Conservation (phyloP, 2,888 invertebrate genomes). For the Ectemnius lituratus region DNA sequence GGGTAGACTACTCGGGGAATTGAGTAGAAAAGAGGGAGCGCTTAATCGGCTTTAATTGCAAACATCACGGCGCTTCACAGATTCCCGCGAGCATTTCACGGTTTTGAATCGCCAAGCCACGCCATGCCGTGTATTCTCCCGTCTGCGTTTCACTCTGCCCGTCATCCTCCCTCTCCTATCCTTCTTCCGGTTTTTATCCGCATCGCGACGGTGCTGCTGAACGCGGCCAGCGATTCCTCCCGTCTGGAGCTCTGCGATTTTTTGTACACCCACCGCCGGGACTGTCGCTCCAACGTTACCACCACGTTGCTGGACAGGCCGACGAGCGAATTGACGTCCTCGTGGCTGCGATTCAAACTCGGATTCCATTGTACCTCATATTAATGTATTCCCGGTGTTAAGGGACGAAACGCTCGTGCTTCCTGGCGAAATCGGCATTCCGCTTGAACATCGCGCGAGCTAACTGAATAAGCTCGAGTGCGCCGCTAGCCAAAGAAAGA, state of each 20-base stretch:
- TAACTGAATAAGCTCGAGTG: background rate
- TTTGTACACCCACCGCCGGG: background rate
- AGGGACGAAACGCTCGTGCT: background rate
- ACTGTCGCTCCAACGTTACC: background rate
- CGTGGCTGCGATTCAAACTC: slow-evolving; percentile 9
- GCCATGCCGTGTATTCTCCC: slow-evolving; percentile 12
- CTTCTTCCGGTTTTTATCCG: slow-evolving; percentile 20
- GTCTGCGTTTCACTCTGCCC: background rate
- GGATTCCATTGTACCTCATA: slow-evolving; percentile 5
- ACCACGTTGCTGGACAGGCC: background rate
- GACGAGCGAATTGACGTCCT: slow-evolving; percentile 22
- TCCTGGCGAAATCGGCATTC: background rate
- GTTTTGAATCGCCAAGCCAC: slow-evolving; percentile 46
- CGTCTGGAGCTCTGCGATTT: slow-evolving; percentile 28
- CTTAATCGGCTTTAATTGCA: slow-evolving; percentile 57
- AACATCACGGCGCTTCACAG: slow-evolving; percentile 45
- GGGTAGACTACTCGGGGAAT: slow-evolving; percentile 46
- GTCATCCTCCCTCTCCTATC: background rate
- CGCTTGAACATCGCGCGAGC: background rate
- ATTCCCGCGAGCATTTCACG: slow-evolving; percentile 51
- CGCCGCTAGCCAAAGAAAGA: background rate
- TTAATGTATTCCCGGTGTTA: slow-evolving; percentile 37
- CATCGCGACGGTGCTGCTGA: slow-evolving; percentile 14
- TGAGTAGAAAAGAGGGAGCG: slow-evolving; percentile 50
- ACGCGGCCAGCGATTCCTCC: background rate